phyloP scores from a whole-genome alignment of 2,797 vertebrate species.

The Melanotaenia trifasciata region DNA sequence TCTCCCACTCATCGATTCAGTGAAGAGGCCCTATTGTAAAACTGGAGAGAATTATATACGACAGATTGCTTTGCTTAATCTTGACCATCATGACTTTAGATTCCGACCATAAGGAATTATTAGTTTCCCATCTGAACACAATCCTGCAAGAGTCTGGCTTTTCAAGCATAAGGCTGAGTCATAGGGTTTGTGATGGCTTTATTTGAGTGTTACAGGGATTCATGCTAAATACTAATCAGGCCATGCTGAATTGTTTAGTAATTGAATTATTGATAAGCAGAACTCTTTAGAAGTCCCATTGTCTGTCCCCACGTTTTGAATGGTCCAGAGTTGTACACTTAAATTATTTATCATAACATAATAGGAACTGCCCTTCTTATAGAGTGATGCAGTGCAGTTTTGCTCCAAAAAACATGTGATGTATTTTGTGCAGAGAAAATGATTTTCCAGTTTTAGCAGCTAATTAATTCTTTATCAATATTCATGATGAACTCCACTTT shows the following conservation, averaged over 20 bases:
- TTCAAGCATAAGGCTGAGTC: conserved; percentile 45
- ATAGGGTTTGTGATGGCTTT: conserved; percentile 44
- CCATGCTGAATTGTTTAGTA: conserved; percentile 13
- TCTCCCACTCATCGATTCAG: conserved; percentile 16
- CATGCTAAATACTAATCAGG: conserved; percentile 35
- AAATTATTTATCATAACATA: conserved; percentile 34
- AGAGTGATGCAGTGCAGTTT: conserved; percentile 64
- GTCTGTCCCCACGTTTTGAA: conserved; percentile 15
- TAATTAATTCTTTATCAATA: conserved; percentile 88
- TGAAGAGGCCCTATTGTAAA: conserved; percentile 49
- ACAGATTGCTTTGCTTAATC: conserved; percentile 50
- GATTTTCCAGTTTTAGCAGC: conserved; percentile 84
- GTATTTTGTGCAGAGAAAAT: conserved; percentile 82
- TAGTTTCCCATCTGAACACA: conserved; percentile 46
- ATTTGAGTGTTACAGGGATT: conserved; percentile 39
- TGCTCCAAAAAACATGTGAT: conserved; percentile 75
- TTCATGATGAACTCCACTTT: conserved; percentile 83
- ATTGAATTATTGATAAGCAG: conserved; percentile 35
- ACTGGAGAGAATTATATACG: conserved; percentile 41
- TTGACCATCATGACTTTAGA: conserved; percentile 36
- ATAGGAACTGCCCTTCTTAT: conserved; percentile 31
- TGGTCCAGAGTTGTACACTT: conserved; percentile 32
- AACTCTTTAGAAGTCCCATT: neutral
- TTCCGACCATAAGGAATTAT: conserved; percentile 32
- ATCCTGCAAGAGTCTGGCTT: conserved; percentile 49